Base-by-base conservation (phyloP, 2,113 vertebrate species). In the Vulpes ferrilata region DNA sequence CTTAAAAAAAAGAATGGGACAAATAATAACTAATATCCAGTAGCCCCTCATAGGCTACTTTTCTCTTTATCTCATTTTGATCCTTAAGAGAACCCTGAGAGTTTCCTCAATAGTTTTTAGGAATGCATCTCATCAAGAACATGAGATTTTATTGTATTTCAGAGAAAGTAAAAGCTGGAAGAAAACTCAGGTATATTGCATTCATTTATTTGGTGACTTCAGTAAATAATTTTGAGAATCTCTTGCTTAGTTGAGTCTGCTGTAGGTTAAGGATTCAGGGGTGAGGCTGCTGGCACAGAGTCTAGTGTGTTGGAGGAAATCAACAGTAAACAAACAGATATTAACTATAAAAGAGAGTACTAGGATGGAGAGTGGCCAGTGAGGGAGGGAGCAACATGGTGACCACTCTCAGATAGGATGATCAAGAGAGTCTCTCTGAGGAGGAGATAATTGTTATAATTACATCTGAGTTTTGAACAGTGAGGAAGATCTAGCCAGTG, bases 121-220 rank as follows among this genome's bases (percentile, higher is more conserved):
- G 48, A 86, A 60, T 87, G 69, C 22, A 65, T 92, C 35, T 97
- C 15, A 64, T 20, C 51, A 79, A 67, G 51, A 74, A 87, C 9
- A 11, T 90, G 88, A 6, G 67, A 78, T 91, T 93, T 96, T 91
- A 35, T 71, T 95, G 3, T 85, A 71, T 89, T 95, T 91, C 73
- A 71, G 78, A 93, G 96, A 92, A 92, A 93, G 73, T 51, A 53
- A 67, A 85, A 84, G n/a, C 32, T 73, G 67, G 51, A 83, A n/a
- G 60, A 80, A 97, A 92, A n/a, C 62, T 92, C 80, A 73, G 4
- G 4, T 67, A 10, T 64, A 25, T n/a, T 67, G 32, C 19, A 65
- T 91, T 83, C 17, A 79, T 67, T 93, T 32, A 73, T 57, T 93
- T n/a, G 69, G 2, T 82, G 60, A 64, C 23, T 94, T 60, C 16